phyloP scores from a whole-genome alignment of 2,888 invertebrate species.

The Sinotaia quadrata region DNA sequence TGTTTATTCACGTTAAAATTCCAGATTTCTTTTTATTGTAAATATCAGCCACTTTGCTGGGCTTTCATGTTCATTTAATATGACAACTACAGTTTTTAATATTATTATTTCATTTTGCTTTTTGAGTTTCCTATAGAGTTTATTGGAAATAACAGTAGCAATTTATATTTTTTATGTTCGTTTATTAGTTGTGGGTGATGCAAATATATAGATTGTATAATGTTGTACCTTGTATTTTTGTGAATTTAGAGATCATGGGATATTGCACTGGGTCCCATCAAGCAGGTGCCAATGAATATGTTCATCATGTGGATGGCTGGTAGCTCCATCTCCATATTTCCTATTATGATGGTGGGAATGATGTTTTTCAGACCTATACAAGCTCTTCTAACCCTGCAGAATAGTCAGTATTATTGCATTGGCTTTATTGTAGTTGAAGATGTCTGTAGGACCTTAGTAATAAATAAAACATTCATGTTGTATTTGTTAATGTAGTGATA shows the following conservation, averaged over 20 bases:
- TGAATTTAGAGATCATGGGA: constrained; percentile 88
- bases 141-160: background rate
- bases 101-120: background rate
- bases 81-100: too few relatives aligned
- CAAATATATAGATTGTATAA: too few relatives aligned
- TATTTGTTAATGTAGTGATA: too few relatives aligned
- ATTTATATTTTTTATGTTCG: background rate
- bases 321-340: constrained; percentile 98
- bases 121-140: background rate
- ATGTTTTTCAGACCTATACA: constrained; percentile 95
- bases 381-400: constrained; percentile 88
- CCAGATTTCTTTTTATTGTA: too few relatives aligned
- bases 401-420: constrained; percentile 67
- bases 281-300: constrained; percentile 96
- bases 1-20: too few relatives aligned
- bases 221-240: background rate
- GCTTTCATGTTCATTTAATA: too few relatives aligned
- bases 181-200: background rate
- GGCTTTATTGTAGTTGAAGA: too few relatives aligned
- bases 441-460: too few relatives aligned
- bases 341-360: constrained; percentile 99
- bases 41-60: too few relatives aligned
- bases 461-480: too few relatives aligned
- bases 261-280: constrained; percentile 92
- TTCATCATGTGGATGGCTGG: constrained; percentile 99